A percentile compares a stretch with the other conserved stretches of the same genome.
Conservation (phyloP, 2,797 vertebrate species). For the Garrulus glandarius region DNA sequence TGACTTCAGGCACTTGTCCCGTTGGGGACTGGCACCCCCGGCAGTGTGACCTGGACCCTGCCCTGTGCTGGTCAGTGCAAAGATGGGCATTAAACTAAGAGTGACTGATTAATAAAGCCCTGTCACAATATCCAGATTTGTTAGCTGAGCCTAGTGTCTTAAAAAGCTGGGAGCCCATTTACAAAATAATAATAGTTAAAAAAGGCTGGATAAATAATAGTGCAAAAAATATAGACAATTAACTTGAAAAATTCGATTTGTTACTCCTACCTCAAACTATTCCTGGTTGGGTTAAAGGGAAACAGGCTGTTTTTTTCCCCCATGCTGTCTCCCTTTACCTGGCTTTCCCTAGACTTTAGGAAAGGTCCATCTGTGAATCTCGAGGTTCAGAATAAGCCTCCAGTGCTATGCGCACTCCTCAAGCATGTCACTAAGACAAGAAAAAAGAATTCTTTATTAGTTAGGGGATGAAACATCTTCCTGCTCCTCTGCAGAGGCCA, state of each 20-base stretch:
- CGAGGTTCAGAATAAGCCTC: not conserved
- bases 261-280: not conserved
- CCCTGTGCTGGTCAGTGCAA: not conserved
- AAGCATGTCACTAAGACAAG: not conserved
- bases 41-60: not conserved
- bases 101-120: not conserved
- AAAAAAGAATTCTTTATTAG: not conserved
- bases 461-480: not conserved
- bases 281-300: not conserved
- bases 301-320: not conserved
- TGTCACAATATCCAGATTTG: fast-evolving
- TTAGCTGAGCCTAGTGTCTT: not conserved
- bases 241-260: not conserved
- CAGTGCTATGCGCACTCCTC: not conserved
- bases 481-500: not conserved
- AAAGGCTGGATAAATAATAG: not conserved
- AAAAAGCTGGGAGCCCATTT: not conserved
- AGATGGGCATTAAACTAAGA: not conserved
- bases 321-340: not conserved
- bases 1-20: not conserved
- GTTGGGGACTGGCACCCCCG: not conserved
- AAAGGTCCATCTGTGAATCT: not conserved
- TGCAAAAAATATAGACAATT: not conserved
- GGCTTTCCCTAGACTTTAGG: not conserved
- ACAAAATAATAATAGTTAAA: not conserved